Conservation (phyloP, 1,140 invertebrate species). For the Mycetomoellerius zeteki region DNA sequence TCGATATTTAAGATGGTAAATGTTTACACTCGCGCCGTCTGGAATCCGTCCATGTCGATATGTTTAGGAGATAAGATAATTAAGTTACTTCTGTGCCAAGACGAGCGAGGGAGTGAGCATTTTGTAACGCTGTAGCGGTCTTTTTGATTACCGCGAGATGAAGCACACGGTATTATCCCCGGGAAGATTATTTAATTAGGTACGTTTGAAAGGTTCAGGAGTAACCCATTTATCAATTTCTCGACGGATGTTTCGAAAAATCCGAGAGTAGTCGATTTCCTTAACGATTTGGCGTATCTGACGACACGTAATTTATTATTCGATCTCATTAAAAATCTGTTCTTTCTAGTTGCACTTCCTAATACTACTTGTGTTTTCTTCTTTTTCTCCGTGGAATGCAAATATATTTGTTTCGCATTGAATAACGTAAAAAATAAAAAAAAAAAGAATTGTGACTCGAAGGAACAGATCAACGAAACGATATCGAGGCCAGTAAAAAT, state of each 20-base stretch:
- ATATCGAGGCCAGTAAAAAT: constrained; percentile 42
- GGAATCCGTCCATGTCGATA: constrained; percentile 55
- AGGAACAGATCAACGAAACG: constrained; percentile 4
- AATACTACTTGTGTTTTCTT: not conserved
- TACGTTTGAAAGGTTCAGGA: constrained; percentile 15
- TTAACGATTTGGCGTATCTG: not conserved
- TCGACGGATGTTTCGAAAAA: not conserved
- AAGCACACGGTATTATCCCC: constrained; percentile 48
- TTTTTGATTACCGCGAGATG: constrained; percentile 53
- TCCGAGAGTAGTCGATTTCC: not conserved
- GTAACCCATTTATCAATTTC: not conserved
- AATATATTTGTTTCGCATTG: constrained; percentile 10
- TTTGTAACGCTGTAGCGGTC: constrained; percentile 71
- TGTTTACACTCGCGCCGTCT: constrained; percentile 49
- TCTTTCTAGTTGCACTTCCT: not conserved
- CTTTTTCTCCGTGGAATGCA: not conserved
- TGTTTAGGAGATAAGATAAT: constrained; percentile 62
- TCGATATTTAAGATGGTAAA: not conserved
- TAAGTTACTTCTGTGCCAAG: constrained; percentile 77
- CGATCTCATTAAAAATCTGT: constrained; percentile 35
- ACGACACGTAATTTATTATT: constrained; percentile 37
- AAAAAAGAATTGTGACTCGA: not conserved
- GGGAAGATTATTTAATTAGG: not conserved
- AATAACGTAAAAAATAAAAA: not conserved
- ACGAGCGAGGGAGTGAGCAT: constrained; percentile 57